Evolutionary conservation across 2,888 invertebrate species (phyloP).

Genomic region (Amorpha juglandis): DNA sequence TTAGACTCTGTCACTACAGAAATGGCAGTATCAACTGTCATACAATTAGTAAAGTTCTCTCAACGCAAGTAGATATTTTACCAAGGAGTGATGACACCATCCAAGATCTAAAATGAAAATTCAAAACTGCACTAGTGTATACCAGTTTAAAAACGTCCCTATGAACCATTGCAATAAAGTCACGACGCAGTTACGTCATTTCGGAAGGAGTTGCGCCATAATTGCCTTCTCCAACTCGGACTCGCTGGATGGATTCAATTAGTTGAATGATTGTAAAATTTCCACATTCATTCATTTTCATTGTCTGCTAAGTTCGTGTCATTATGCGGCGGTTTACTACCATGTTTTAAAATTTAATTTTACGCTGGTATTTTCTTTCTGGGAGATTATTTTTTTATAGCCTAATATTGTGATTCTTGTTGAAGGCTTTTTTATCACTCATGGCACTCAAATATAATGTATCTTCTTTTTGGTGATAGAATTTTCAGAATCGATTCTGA

Average conservation of each 20-base stretch:
- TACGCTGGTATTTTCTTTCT: not conserved
- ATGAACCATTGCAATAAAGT: conserved; percentile 13
- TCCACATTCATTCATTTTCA: conserved; percentile 22
- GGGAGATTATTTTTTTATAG: not conserved
- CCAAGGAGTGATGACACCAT: not conserved
- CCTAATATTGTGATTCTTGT: too few species aligned
- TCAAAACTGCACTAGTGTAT: not conserved
- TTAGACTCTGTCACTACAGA: too few species aligned
- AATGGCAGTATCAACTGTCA: too few species aligned
- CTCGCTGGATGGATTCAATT: conserved; percentile 20
- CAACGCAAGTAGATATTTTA: too few species aligned
- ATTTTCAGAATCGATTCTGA: too few species aligned
- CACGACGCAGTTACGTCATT: conserved; percentile 11
- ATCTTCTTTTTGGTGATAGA: not conserved
- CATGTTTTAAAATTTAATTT: not conserved
- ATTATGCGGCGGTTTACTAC: conserved; percentile 10
- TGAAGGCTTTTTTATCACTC: too few species aligned
- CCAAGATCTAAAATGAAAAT: not conserved
- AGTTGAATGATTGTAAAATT: conserved; percentile 19
- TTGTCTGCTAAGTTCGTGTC: conserved; percentile 13
- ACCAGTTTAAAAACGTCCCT: not conserved
- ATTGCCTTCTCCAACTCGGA: conserved; percentile 17
- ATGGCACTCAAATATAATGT: not conserved
- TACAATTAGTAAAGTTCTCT: too few species aligned
- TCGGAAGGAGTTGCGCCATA: not conserved